These are phyloP conservation scores for Pseudanteris insignis DNA, from an alignment of 2,888 invertebrate genomes.

Conservation along the genomic window DNA sequence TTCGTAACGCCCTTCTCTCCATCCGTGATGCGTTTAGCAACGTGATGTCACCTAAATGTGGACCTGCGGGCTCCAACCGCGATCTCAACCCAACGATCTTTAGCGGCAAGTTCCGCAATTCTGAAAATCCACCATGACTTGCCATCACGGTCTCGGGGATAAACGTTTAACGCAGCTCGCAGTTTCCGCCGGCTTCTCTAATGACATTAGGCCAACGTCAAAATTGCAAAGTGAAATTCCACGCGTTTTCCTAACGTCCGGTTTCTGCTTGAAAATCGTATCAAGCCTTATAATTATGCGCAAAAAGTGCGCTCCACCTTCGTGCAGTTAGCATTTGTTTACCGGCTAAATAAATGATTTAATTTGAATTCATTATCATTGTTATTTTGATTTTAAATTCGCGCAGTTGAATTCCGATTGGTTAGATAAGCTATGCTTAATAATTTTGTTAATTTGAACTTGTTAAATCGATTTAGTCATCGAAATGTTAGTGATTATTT, in stretches of 20 bases:
- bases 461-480: no score
- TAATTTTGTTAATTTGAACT: no score
- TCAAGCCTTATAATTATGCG: constrained; percentile 21
- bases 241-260: constrained; percentile 23
- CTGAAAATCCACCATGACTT: constrained; percentile 42
- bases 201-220: constrained; percentile 40
- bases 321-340: background rate
- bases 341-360: no score
- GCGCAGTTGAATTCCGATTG: no score
- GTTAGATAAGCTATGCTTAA: no score
- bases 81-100: constrained; percentile 31
- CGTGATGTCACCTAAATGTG: constrained; percentile 36
- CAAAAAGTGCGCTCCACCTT: constrained; percentile 4
- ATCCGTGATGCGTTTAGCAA: constrained; percentile 15
- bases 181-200: constrained; percentile 37
- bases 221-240: constrained; percentile 38
- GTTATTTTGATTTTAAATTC: no score
- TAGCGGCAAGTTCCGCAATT: constrained; percentile 48
- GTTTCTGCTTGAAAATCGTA: constrained; percentile 12
- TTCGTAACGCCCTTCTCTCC: constrained; percentile 32
- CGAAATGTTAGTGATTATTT: no score
- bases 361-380: no score
- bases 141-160: constrained; percentile 46
- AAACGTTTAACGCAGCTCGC: constrained; percentile 28
- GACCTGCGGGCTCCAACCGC: constrained; percentile 31